These are phyloP conservation scores for Coreoperca whiteheadi DNA, from an alignment of 2,113 vertebrate genomes.

Conservation along the genomic window DNA sequence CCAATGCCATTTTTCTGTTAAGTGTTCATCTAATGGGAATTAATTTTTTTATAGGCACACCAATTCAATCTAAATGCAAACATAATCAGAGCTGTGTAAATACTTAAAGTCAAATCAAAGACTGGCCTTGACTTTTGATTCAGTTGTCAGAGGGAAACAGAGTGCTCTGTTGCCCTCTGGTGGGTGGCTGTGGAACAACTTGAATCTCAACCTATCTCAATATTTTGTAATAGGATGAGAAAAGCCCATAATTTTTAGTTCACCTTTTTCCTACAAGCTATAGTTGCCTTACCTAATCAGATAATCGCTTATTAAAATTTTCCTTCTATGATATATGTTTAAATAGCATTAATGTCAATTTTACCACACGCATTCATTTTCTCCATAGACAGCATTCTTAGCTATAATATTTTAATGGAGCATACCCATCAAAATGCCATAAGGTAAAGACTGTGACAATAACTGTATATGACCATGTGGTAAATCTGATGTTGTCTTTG, in stretches of 20 bases:
- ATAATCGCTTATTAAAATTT: background rate
- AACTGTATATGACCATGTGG: background rate
- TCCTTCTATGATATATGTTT: background rate
- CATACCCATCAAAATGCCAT: background rate
- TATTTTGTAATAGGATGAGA: background rate
- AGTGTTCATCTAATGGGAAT: background rate
- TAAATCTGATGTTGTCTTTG: background rate
- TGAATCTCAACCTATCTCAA: background rate
- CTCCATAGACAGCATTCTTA: background rate
- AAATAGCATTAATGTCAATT: background rate
- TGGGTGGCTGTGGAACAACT: constrained; percentile 7
- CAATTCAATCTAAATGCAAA: background rate
- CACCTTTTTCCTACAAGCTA: background rate
- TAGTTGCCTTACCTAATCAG: background rate
- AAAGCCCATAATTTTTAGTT: background rate
- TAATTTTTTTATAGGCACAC: background rate
- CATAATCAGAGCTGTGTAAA: background rate
- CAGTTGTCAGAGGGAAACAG: background rate
- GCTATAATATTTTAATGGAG: background rate
- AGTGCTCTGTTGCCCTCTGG: constrained; percentile 52
- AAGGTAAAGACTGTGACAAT: background rate
- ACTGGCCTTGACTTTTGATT: background rate
- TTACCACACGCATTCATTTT: background rate
- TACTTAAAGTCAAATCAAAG: background rate
- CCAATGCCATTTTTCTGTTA: background rate